Evolutionary conservation across 2,888 invertebrate genomes (phyloP).

Genomic region (Psococerastis gibbosa): DNA sequence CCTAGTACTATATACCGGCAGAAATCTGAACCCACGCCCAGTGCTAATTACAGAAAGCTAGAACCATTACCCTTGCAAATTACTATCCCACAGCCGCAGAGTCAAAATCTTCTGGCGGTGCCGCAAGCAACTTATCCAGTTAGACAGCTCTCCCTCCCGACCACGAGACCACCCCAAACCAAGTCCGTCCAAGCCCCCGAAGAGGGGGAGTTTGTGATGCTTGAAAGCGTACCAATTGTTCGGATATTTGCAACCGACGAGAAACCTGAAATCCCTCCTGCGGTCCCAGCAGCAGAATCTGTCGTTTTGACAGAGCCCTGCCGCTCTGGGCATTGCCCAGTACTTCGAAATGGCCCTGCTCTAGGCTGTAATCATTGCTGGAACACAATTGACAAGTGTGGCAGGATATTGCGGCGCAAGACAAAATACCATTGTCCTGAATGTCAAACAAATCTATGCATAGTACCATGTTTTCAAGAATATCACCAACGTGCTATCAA

Average conservation of each 20-base stretch:
- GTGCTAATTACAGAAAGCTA: slow-evolving; percentile 17
- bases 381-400: slow-evolving; percentile 72
- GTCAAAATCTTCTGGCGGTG: background rate
- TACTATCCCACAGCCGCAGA: slow-evolving; percentile 1
- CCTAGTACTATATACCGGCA: slow-evolving; percentile 30
- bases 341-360: slow-evolving; percentile 63
- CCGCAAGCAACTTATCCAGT: background rate
- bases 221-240: background rate
- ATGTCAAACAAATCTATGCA: slow-evolving; percentile 73
- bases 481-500: background rate
- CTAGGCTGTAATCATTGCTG: slow-evolving; percentile 78
- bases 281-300: background rate
- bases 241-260: slow-evolving; percentile 16
- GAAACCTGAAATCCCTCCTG: slow-evolving; percentile 8
- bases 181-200: slow-evolving; percentile 15
- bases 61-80: slow-evolving; percentile 16
- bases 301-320: slow-evolving; percentile 21
- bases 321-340: slow-evolving; percentile 66
- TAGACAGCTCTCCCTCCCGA: background rate
- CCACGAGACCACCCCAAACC: slow-evolving; percentile 13
- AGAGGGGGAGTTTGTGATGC: background rate
- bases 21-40: slow-evolving; percentile 37
- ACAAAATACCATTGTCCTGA: slow-evolving; percentile 83
- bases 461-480: slow-evolving; percentile 72
- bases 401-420: slow-evolving; percentile 62